A percentile compares a stretch with the other conserved stretches of the same genome.
These are phyloP conservation scores for Tinea pellionella DNA, from an alignment of 2,888 invertebrate species.

Conservation along the genomic window DNA sequence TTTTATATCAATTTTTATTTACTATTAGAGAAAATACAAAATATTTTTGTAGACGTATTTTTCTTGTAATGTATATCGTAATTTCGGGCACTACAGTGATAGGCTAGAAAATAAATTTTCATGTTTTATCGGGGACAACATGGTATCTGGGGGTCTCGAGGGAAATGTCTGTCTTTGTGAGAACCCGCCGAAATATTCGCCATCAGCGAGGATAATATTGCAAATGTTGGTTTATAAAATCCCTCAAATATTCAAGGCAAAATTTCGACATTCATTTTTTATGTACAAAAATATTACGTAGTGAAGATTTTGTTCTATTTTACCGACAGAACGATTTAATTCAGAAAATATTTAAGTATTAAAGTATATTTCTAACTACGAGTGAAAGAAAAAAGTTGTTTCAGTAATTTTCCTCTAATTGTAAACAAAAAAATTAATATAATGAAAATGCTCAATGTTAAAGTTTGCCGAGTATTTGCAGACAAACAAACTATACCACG, in stretches of 20 bases:
- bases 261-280: neutral
- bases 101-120: neutral
- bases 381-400: too few species aligned
- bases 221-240: neutral
- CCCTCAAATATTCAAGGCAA: neutral
- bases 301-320: neutral
- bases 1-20: too few species aligned
- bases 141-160: neutral
- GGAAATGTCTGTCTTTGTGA: slow-evolving; percentile 6
- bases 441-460: too few species aligned
- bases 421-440: too few species aligned
- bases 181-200: neutral
- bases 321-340: too few species aligned
- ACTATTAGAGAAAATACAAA: too few species aligned
- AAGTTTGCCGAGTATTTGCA: too few species aligned
- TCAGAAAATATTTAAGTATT: too few species aligned
- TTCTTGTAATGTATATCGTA: neutral
- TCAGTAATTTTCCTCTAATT: too few species aligned
- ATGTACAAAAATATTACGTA: neutral
- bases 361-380: too few species aligned
- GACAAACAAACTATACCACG: neutral
- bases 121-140: slow-evolving; percentile 1
- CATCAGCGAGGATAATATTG: neutral
- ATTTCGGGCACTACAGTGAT: neutral
- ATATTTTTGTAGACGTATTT: neutral